Conservation (phyloP, 2,797 vertebrate genomes). For the Sparus aurata region DNA sequence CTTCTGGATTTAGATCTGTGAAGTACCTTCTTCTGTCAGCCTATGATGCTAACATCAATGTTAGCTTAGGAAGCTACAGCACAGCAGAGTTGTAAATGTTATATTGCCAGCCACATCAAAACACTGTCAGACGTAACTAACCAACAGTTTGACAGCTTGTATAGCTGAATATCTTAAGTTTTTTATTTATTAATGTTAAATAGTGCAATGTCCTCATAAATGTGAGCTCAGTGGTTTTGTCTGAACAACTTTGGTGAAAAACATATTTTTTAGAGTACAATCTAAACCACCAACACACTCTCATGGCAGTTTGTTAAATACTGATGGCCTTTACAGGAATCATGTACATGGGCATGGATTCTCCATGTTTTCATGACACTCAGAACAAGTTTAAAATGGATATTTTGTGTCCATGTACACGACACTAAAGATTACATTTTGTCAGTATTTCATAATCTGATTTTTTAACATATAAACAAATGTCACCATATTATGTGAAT, state of each 20-base stretch:
- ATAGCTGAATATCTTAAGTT: no score
- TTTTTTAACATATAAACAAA: no score
- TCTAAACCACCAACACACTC: background rate
- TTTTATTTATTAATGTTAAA: no score
- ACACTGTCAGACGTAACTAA: background rate
- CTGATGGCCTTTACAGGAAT: no score
- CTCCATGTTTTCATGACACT: no score
- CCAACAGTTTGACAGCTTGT: background rate
- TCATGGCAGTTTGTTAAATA: no score
- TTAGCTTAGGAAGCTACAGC: constrained; percentile 10
- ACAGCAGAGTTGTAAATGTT: background rate
- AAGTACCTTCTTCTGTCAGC: constrained; percentile 13
- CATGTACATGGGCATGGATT: no score
- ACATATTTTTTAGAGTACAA: background rate
- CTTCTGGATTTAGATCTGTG: constrained; percentile 1
- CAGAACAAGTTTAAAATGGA: no score
- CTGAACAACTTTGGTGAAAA: background rate
- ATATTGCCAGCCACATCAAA: constrained; percentile 12
- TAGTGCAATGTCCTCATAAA: background rate
- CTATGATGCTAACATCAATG: constrained; percentile 4
- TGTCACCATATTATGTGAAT: no score
- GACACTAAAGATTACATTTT: no score
- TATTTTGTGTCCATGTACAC: no score
- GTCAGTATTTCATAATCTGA: no score
- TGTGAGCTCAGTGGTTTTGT: background rate